These are phyloP conservation scores for Pseudomugil tenellus DNA, from an alignment of 2,797 vertebrate species.

Conservation along the genomic window DNA sequence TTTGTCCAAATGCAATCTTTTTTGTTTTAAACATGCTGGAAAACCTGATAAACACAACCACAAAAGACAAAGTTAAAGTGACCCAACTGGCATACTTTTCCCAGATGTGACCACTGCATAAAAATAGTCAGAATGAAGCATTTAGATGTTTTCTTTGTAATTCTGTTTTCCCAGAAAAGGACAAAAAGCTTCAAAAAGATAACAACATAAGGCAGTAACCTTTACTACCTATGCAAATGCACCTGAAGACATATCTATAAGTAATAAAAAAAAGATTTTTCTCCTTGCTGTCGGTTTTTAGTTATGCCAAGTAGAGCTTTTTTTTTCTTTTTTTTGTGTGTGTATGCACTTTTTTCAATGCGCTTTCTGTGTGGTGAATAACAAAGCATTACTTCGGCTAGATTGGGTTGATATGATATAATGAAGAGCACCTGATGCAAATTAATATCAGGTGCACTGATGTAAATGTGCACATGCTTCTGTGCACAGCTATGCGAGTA, in stretches of 20 bases:
- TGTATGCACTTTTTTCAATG: conserved; percentile 3
- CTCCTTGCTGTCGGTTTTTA: neutral
- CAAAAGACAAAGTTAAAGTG: no score
- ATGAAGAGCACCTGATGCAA: conserved; percentile 43
- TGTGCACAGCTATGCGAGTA: neutral
- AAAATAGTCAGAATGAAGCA: no score
- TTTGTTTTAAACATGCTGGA: no score
- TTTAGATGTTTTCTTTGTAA: no score
- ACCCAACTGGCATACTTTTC: no score
- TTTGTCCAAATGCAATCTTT: no score
- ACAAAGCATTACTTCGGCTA: conserved; percentile 30
- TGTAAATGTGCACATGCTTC: conserved; percentile 31
- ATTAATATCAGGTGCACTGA: conserved; percentile 44
- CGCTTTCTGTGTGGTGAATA: conserved; percentile 12
- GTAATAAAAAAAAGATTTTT: conserved; percentile 25
- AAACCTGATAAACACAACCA: no score
- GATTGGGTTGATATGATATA: conserved; percentile 21
- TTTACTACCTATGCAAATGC: conserved; percentile 7
- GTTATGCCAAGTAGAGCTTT: neutral
- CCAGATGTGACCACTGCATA: no score
- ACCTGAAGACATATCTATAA: conserved; percentile 30
- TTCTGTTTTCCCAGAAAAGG: neutral
- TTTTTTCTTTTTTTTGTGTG: neutral
- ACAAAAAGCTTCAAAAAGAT: no score
- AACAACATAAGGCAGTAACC: neutral